Evolutionary conservation across 2,797 vertebrate species (phyloP).

Genomic region (Odontamblyopus lacepedii): DNA sequence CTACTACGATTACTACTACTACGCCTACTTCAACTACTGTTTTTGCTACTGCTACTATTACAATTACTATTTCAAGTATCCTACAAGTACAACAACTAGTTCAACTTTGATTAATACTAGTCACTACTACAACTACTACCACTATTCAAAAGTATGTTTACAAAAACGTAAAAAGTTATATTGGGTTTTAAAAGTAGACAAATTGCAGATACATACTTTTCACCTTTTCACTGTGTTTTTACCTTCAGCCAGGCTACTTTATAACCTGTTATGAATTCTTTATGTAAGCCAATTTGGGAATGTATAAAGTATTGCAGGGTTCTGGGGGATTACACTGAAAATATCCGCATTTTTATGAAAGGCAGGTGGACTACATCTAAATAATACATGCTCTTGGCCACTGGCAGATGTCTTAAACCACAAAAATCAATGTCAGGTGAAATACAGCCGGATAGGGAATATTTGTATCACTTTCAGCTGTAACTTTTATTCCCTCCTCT

Average conservation of each 20-base stretch:
- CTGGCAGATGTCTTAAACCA: constrained; percentile 5
- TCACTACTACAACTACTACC: no score
- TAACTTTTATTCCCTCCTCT: background rate
- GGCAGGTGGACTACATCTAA: background rate
- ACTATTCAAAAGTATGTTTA: background rate
- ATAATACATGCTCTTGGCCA: constrained; percentile 1
- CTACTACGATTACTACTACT: no score
- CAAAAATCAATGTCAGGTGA: constrained; percentile 9
- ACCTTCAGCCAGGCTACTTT: background rate
- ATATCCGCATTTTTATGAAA: background rate
- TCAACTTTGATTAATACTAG: no score
- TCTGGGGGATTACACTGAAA: background rate
- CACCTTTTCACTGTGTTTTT: background rate
- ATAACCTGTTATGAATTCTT: background rate
- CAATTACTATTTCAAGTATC: no score
- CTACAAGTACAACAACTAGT: no score
- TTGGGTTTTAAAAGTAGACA: background rate
- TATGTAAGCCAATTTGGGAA: background rate
- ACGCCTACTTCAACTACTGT: no score
- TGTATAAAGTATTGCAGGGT: background rate
- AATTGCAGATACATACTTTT: background rate
- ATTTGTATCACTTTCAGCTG: background rate
- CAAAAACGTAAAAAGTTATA: background rate
- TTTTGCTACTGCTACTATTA: no score
- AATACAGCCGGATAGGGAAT: background rate